Evolutionary conservation across 2,888 invertebrate species (phyloP).

Genomic region (Pterostichus niger): DNA sequence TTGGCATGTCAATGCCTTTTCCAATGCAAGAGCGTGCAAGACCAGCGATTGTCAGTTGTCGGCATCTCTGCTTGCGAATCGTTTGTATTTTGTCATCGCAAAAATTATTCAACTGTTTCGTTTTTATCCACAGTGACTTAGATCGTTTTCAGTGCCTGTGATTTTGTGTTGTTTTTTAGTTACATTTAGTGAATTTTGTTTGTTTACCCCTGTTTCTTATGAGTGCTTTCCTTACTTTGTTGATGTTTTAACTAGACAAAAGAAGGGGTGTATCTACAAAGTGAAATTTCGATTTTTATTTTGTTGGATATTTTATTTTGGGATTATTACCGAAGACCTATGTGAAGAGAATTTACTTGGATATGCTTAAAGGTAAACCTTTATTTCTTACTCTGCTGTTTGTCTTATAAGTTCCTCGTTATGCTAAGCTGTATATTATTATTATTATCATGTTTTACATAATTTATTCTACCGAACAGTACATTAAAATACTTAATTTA

Average conservation of each 20-base stretch:
- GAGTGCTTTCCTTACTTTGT: background rate
- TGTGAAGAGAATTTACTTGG: background rate
- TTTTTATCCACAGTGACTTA: background rate
- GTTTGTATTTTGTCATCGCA: background rate
- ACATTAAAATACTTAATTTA: too few relatives aligned
- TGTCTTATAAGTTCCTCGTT: too few relatives aligned
- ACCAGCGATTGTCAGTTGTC: background rate
- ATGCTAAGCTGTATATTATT: too few relatives aligned
- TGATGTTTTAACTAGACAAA: slow-evolving; percentile 5
- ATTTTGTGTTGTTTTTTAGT: background rate
- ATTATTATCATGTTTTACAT: too few relatives aligned
- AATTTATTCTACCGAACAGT: too few relatives aligned
- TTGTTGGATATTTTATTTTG: slow-evolving; percentile 8
- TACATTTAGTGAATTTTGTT: background rate
- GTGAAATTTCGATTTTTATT: background rate
- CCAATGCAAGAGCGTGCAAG: slow-evolving; percentile 4
- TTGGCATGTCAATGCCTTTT: background rate
- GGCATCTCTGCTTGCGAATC: background rate
- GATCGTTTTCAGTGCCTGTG: slow-evolving; percentile 2
- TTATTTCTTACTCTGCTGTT: too few relatives aligned
- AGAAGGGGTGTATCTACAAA: background rate
- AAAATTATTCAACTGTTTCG: background rate
- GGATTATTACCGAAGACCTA: background rate
- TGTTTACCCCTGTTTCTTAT: background rate
- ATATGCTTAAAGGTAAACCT: background rate